Percentiles rank a stretch among this genome's conserved stretches.
These are phyloP conservation scores for Drosophila acutilabella DNA, from an alignment of 2,888 invertebrate genomes.

Conservation along the genomic window DNA sequence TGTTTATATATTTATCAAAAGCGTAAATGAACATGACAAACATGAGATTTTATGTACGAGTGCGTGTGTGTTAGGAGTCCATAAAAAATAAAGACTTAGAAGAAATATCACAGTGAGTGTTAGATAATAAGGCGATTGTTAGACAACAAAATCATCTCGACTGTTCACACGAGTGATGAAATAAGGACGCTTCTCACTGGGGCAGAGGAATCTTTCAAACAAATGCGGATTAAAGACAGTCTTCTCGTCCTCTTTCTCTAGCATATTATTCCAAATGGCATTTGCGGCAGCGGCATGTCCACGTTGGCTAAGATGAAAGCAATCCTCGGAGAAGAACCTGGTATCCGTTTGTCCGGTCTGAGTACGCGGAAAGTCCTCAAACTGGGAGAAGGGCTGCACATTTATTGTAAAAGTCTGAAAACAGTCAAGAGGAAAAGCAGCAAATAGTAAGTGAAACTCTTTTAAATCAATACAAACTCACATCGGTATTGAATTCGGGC, in stretches of 20 bases:
- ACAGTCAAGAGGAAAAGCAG: background rate
- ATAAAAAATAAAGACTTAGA: slow-evolving; percentile 52
- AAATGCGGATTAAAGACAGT: slow-evolving; percentile 67
- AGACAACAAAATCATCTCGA: slow-evolving; percentile 62
- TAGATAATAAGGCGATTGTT: slow-evolving; percentile 28
- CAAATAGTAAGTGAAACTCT: background rate
- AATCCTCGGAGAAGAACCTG: slow-evolving; percentile 87
- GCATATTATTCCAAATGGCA: slow-evolving; percentile 88
- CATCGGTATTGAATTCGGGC: slow-evolving; percentile 83
- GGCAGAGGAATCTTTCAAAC: slow-evolving; percentile 81
- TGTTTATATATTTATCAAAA: slow-evolving; percentile 47
- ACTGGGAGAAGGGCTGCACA: slow-evolving; percentile 86
- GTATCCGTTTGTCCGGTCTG: slow-evolving; percentile 85
- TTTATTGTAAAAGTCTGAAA: slow-evolving; percentile 87
- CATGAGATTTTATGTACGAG: background rate
- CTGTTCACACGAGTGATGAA: slow-evolving; percentile 82
- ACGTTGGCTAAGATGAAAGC: slow-evolving; percentile 88
- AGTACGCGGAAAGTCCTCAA: slow-evolving; percentile 84
- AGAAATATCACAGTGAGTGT: slow-evolving; percentile 70
- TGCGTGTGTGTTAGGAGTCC: background rate
- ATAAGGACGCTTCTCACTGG: slow-evolving; percentile 79
- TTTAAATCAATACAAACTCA: slow-evolving; percentile 27
- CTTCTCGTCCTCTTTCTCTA: slow-evolving; percentile 86
- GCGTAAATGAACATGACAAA: slow-evolving; percentile 58
- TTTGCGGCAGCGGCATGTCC: slow-evolving; percentile 87